A percentile compares a stretch with the other conserved stretches of the same genome.
phyloP scores from a whole-genome alignment of 2,113 vertebrate species.

The Pedetes capensis region DNA sequence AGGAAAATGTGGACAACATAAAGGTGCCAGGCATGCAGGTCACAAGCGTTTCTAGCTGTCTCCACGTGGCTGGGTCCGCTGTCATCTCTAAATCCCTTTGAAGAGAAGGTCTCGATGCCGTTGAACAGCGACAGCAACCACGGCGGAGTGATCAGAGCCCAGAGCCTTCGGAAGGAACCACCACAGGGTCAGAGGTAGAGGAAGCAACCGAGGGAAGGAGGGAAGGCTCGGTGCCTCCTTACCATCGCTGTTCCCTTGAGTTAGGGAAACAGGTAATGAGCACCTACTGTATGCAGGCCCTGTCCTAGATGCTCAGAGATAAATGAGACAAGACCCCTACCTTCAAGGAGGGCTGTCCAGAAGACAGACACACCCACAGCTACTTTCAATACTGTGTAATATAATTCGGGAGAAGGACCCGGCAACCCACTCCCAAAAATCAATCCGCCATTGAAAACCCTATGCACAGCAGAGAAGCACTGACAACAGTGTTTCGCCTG shows the following conservation, averaged over 20 bases:
- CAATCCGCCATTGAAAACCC: too few species aligned
- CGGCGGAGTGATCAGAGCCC: not conserved
- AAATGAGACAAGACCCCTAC: not conserved
- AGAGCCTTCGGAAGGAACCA: not conserved
- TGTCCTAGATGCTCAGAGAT: not conserved
- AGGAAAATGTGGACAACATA: not conserved
- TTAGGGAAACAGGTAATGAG: not conserved
- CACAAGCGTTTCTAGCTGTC: not conserved
- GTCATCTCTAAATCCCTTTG: not conserved
- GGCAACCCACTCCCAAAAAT: too few species aligned
- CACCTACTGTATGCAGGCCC: too few species aligned
- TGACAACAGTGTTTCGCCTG: too few species aligned
- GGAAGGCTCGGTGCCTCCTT: not conserved
- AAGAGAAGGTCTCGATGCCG: not conserved
- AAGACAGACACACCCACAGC: not conserved
- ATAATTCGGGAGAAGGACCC: too few species aligned
- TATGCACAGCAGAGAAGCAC: too few species aligned
- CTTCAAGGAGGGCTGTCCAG: not conserved
- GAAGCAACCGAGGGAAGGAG: not conserved
- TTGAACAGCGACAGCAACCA: not conserved
- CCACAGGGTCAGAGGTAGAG: not conserved
- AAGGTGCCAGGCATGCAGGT: not conserved
- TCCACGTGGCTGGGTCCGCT: not conserved
- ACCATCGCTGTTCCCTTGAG: not conserved
- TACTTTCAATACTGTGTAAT: accelerated